Conservation (phyloP, 2,113 vertebrate genomes). For the Cyphomyrus discorhynchus region DNA sequence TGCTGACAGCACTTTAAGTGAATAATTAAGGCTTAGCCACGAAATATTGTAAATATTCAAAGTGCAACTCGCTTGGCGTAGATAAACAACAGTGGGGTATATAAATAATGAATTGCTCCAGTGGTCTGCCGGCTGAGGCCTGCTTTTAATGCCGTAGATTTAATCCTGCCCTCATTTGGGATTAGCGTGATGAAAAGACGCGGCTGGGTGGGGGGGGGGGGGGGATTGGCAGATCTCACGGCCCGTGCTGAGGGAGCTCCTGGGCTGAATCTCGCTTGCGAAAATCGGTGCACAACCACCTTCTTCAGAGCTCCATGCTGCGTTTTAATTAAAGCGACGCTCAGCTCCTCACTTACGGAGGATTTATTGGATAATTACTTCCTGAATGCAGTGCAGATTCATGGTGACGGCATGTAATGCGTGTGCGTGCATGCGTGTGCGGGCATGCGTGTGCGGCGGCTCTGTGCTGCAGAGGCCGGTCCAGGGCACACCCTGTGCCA, state of each 20-base stretch:
- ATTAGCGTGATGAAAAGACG: neutral
- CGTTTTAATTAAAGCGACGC: conserved; percentile 10
- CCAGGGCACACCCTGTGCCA: neutral
- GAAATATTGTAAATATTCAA: neutral
- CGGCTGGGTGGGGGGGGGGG: neutral
- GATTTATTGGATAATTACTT: conserved; percentile 20
- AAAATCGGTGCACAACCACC: neutral
- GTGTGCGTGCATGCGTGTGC: neutral
- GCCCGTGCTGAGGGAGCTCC: neutral
- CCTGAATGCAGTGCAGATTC: neutral
- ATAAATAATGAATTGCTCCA: neutral
- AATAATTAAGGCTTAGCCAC: neutral
- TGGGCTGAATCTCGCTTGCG: too few relatives aligned
- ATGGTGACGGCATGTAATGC: neutral
- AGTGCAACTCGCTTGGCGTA: neutral
- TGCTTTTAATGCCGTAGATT: neutral
- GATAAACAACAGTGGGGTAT: neutral
- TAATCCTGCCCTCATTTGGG: neutral
- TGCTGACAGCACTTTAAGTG: neutral
- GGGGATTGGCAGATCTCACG: neutral
- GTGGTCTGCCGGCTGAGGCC: neutral
- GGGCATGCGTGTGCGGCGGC: neutral
- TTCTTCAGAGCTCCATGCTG: neutral
- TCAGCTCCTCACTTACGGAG: neutral
- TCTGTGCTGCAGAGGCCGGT: neutral